Base-by-base conservation (phyloP, 2,888 invertebrate species). In the Cancer borealis region DNA sequence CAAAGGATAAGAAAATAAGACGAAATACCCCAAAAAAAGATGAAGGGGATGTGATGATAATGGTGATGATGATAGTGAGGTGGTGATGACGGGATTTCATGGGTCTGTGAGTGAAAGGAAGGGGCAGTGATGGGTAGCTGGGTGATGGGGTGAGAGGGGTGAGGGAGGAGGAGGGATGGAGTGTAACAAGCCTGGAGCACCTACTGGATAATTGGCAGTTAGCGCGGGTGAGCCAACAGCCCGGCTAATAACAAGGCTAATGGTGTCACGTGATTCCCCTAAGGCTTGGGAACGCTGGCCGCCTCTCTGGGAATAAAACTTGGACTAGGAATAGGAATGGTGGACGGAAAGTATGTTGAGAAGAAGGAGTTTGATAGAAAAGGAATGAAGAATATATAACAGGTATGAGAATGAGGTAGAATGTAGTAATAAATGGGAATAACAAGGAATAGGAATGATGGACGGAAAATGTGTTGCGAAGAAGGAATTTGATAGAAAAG, bases 221-320 rank as follows among this genome's bases (percentile, higher is more conserved):
- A 92, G 88, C 47, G 39, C 88, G 92, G 92, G 45, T 92, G 87
- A 92, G 54, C 54, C 87, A 88, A 87, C 87, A 88, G 87, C 49
- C 92, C 30, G n/a, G 92, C 92, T 92, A 92, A 92, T 92, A 92
- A 92, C 49, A 87, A 92, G 88, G 92, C 92, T 88, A 88, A 92
- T 92, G n/a, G 49, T 46, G 79, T 87, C 92, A 84, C 92, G 49
- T 88, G 26, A 47, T 49, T n/a, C 46, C 30, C 91, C 91, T 45
- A 45, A 45, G 91, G 91, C 91, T 30, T 46, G 91, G 60, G n/a
- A 60, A 47, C 39, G 49, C 5, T 0, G n/a, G 39, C 17, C 8
- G 54, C 30, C 60, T 66, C 39, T 30, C 79, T 79, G 79, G 79
- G 79, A 79, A 79, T 21, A 79, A 30, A 79, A 73, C 8, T 73